Base-by-base conservation (phyloP, 2,888 invertebrate genomes). In the Taphrorychus bicolor region DNA sequence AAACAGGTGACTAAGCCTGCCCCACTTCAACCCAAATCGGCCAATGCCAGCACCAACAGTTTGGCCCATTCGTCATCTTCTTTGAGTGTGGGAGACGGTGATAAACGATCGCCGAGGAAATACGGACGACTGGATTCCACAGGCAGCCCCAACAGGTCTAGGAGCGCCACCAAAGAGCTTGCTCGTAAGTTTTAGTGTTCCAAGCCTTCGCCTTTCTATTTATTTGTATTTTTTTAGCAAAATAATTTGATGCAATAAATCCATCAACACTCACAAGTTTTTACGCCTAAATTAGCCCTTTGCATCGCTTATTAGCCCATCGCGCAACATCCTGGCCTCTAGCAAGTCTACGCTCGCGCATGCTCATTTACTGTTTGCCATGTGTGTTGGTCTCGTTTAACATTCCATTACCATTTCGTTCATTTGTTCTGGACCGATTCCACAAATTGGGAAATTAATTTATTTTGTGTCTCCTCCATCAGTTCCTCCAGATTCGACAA, bases 81-180 rank as follows among this genome's bases (percentile, higher is more conserved):
- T 52, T 77, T 82, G 48, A 82, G 80, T 69, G 83, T 82, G 18
- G 84, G 83, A 73, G 78, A 82, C 71, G 79, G 82, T 16, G 84
- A 85, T 23, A 86, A 84, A 75, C 82, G 84, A 75, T 80, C 81
- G 21, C 79, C 83, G 16, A 89, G 88, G 78, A 89, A 89, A 76
- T 92, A 92, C 79, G 91, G 90, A 60, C 84, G 85, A 82, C 85
- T 90, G 71, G 93, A 91, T 75, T 83, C 87, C 7, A 91, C 92
- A 0, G 93, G 93, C 74, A 89, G 93, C 63, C 93, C 94, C 0
- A 93, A 93, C 1, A 86, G 95, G 81, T 95, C 95, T 23, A 88
- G 95, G 75, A 95, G 92, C 80, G 88, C 94, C 24, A 96, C 95
- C 1, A 95, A 95, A 84, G 95, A 96, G 84, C 84, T 96, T 73